Evolutionary conservation across 2,113 vertebrate species (phyloP).

Genomic region (Lota lota): DNA sequence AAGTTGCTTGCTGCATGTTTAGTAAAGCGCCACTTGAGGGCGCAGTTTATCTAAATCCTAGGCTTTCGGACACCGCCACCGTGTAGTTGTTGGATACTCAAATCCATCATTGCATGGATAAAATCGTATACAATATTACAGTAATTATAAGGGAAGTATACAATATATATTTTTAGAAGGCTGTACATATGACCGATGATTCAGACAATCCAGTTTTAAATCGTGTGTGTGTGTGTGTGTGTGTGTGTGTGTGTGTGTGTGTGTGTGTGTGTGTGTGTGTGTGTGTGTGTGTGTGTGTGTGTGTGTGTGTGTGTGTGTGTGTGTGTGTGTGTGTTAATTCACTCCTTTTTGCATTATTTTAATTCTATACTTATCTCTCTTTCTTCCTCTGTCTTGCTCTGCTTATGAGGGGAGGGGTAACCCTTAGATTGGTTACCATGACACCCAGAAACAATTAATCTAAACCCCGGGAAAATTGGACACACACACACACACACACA

Average conservation of each 20-base stretch:
- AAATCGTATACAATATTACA: too few relatives aligned
- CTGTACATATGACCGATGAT: too few relatives aligned
- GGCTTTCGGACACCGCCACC: too few relatives aligned
- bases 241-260: background rate
- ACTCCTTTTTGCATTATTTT: background rate
- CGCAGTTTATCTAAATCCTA: too few relatives aligned
- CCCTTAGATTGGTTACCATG: conserved; percentile 56
- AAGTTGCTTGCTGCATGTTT: too few relatives aligned
- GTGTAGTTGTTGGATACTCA: too few relatives aligned
- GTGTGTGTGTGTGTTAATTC: background rate
- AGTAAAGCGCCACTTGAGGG: too few relatives aligned
- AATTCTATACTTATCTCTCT: background rate
- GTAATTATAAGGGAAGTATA: too few relatives aligned
- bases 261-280: background rate
- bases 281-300: background rate
- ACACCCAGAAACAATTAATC: conserved; percentile 53
- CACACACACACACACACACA: too few relatives aligned
- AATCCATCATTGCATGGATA: too few relatives aligned
- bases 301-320: background rate
- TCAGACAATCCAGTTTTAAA: too few relatives aligned
- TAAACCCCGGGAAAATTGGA: conserved; percentile 5
- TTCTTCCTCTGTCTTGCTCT: conserved; percentile 7
- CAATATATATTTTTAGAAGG: too few relatives aligned
- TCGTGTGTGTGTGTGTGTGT: background rate
- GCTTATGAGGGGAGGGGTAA: background rate